Percentiles rank a stretch among this genome's conserved stretches.
Evolutionary conservation across 2,888 invertebrate genomes (phyloP).

Genomic region (Tachina grossa): DNA sequence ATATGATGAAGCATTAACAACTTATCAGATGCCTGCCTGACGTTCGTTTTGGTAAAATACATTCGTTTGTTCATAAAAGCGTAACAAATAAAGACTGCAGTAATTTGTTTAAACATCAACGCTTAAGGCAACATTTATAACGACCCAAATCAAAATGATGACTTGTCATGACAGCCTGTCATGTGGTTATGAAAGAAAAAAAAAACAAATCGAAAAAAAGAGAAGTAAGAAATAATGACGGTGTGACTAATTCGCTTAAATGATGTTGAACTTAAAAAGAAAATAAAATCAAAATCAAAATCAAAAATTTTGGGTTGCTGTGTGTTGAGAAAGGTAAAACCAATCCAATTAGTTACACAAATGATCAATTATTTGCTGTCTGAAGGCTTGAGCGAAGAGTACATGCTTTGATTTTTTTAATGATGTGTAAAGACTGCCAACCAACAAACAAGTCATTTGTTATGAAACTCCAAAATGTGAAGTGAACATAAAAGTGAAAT

Average conservation of each 20-base stretch:
- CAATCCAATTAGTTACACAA: conserved; percentile 66
- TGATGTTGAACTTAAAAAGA: conserved; percentile 37
- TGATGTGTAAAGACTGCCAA: conserved; percentile 26
- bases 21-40: conserved; percentile 61
- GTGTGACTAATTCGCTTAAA: conserved; percentile 64
- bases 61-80: conserved; percentile 43
- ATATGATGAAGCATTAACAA: conserved; percentile 60
- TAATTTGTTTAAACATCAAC: conserved; percentile 63
- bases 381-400: conserved; percentile 37
- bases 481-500: background rate
- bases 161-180: conserved; percentile 69
- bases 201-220: background rate
- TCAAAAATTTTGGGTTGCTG: conserved; percentile 26
- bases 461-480: background rate
- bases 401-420: conserved; percentile 49
- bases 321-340: conserved; percentile 59
- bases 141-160: conserved; percentile 70
- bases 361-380: conserved; percentile 62
- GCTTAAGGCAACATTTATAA: conserved; percentile 63
- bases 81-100: conserved; percentile 54
- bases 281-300: conserved; percentile 1
- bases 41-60: conserved; percentile 59
- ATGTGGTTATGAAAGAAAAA: conserved; percentile 55
- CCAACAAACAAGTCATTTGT: conserved; percentile 45
- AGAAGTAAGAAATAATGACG: conserved; percentile 43